Percentiles rank a stretch among this genome's conserved stretches.
Evolutionary conservation across 1,140 invertebrate species (phyloP).

Genomic region (Ceratitis capitata): DNA sequence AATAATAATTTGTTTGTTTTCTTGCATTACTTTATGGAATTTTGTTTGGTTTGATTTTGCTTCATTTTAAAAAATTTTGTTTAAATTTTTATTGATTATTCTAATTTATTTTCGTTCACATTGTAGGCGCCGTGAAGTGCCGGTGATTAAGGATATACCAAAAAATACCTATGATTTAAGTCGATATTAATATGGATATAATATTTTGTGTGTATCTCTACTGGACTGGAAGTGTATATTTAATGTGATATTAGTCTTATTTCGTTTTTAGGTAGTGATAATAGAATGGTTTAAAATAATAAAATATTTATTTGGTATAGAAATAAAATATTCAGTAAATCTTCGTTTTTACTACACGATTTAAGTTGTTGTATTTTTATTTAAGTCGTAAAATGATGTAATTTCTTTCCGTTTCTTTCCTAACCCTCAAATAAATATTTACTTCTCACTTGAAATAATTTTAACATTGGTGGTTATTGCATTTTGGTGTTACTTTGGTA

Average conservation of each 20-base stretch:
- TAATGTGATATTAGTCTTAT: conserved; percentile 19
- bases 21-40: not conserved
- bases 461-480: no score
- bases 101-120: not conserved
- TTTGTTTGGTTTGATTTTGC: no score
- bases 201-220: not conserved
- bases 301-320: not conserved
- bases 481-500: no score
- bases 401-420: no score
- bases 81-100: not conserved
- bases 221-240: not conserved
- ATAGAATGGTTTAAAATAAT: no score
- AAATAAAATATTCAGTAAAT: not conserved
- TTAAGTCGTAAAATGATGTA: no score
- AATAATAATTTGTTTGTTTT: not conserved
- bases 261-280: not conserved
- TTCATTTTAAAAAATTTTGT: not conserved
- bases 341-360: no score
- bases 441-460: no score
- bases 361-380: no score
- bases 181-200: not conserved
- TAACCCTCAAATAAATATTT: no score
- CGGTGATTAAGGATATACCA: not conserved
- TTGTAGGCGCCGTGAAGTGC: not conserved
- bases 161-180: conserved; percentile 16